These are phyloP conservation scores for Notarius lentiginosus DNA, from an alignment of 2,113 vertebrate genomes.

Conservation along the genomic window DNA sequence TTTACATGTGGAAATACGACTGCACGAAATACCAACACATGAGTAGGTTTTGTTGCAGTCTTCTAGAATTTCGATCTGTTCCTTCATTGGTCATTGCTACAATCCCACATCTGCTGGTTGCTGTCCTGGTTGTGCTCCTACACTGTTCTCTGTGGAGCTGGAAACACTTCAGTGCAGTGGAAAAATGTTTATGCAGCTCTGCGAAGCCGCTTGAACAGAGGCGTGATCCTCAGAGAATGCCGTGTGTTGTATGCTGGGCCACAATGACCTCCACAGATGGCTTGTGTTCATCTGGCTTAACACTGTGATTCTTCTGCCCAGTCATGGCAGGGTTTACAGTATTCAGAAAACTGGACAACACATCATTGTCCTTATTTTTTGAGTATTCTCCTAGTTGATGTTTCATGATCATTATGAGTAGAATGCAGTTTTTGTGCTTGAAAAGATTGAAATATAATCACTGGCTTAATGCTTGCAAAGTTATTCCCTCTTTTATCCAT, in stretches of 20 bases:
- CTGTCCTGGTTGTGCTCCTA: conserved; percentile 28
- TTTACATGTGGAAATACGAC: neutral
- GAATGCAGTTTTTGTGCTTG: neutral
- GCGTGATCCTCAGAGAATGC: conserved; percentile 42
- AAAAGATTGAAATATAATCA: neutral
- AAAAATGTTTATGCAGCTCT: conserved; percentile 41
- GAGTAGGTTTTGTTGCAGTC: neutral
- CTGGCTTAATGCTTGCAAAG: neutral
- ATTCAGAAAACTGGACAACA: conserved; percentile 1
- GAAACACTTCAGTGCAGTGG: conserved; percentile 17
- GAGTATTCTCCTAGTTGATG: neutral
- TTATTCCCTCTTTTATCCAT: neutral
- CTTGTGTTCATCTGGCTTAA: conserved; percentile 20
- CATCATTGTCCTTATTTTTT: neutral
- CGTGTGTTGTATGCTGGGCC: conserved; percentile 38
- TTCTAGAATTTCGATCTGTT: neutral
- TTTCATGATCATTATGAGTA: neutral
- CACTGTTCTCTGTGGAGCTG: neutral
- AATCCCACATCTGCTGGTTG: neutral
- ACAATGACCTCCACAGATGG: conserved; percentile 43
- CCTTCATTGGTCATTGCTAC: neutral
- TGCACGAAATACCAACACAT: neutral
- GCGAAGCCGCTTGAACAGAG: conserved; percentile 26
- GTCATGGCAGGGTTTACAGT: conserved; percentile 6
- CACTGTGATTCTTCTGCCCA: conserved; percentile 13